Base-by-base conservation (phyloP, 1,140 invertebrate genomes). In the Monomorium pharaonis region DNA sequence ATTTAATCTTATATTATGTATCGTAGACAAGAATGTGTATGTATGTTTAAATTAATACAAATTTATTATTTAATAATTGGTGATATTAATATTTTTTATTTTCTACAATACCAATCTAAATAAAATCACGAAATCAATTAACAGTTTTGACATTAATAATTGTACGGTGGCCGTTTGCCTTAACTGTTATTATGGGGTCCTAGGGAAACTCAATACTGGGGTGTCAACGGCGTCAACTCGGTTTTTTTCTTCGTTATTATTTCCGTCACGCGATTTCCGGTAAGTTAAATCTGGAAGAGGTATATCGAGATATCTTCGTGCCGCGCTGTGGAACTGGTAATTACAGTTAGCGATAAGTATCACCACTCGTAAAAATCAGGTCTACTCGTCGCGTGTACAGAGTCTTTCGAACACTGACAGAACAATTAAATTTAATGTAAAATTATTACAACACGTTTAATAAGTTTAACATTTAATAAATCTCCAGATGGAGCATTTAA, bases 251-350 rank as follows among this genome's bases (percentile, higher is more conserved):
- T 18, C 10, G 47, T 27, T 74, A 49, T 77, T 84, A 37, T 58
- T 85, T 89, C 88, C 88, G 86, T 62, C 69, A 75, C 62, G 60
- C 83, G 69, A 85, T 89, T 89, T 89, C 88, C 88, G 88, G 86
- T 24, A 56, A 76, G 42, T 85, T 88, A 84, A 88, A 88, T 12
- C 87, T 80, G 18, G 56, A 47, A 54, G 37, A 84, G 58, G 65
- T 54, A 18, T 80, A 88, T 88, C 72, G 75, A 84, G 87, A 62
- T 24, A 84, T 88, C 72, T 27, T 58, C 33, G 62, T 49, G 16
- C 87, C 54, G 24, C 24, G 56, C 56, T 14, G 49, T 33, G 62
- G 62, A 80, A 80, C 77, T 69, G 77, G 62, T 80, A 80, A 80
- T 80, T 80, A 80, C 49, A 80, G 47, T 69, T 69, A 56, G 63